phyloP scores from a whole-genome alignment of 2,797 vertebrate species.

The Hydrophis major region DNA sequence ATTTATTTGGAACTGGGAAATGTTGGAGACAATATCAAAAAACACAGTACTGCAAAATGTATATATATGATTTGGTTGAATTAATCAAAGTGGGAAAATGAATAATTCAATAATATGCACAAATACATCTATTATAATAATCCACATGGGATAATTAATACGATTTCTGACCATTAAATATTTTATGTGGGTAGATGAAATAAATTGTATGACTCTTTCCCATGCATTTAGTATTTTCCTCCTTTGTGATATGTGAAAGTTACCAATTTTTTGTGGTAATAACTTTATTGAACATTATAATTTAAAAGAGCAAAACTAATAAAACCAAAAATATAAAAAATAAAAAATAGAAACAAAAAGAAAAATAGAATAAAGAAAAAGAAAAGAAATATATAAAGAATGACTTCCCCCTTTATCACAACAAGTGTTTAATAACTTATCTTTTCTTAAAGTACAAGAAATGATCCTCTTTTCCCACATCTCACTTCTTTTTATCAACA shows the following conservation, averaged over 20 bases:
- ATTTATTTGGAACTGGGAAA: not conserved
- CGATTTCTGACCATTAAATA: not conserved
- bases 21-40: not conserved
- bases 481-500: not conserved
- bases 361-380: not conserved
- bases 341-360: no score
- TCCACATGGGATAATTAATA: not conserved
- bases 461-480: not conserved
- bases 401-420: not conserved
- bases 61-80: not conserved
- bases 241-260: not conserved
- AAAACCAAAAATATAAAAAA: not conserved
- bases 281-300: not conserved
- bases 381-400: not conserved
- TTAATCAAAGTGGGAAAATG: not conserved
- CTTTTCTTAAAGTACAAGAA: not conserved
- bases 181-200: not conserved
- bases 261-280: not conserved
- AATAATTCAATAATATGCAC: not conserved
- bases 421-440: not conserved
- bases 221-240: not conserved
- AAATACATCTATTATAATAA: not conserved
- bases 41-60: not conserved
- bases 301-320: not conserved
- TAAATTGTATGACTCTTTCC: not conserved